Conservation (phyloP, 1,140 invertebrate species). For the Polypedilum vanderplanki region DNA sequence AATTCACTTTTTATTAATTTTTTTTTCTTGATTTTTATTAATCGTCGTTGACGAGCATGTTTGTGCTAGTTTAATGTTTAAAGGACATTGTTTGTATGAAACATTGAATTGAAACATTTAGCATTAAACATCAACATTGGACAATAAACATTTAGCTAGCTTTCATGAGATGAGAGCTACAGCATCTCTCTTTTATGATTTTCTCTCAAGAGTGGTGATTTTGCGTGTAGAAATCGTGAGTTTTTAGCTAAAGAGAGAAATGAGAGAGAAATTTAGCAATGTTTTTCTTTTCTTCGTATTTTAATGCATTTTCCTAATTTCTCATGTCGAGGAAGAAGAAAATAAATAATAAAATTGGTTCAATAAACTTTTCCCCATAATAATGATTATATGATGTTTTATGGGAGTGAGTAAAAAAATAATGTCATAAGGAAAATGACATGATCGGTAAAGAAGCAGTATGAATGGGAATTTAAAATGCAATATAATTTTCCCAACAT, state of each 20-base stretch:
- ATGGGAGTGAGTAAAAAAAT: constrained; percentile 11
- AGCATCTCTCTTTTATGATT: neutral
- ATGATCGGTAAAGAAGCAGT: neutral
- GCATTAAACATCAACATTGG: neutral
- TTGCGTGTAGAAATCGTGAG: neutral
- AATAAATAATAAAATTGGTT: neutral
- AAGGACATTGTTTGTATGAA: neutral
- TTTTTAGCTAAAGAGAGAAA: neutral
- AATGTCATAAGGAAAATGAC: neutral
- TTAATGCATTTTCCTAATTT: constrained; percentile 1
- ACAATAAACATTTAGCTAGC: neutral
- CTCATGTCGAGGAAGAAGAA: neutral
- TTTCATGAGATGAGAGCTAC: neutral
- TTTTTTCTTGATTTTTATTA: neutral
- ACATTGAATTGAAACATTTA: neutral
- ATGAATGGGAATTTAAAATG: no score
- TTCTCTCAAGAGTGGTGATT: neutral
- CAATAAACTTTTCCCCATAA: neutral
- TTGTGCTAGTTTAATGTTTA: neutral
- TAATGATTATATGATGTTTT: neutral
- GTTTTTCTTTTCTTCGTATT: neutral
- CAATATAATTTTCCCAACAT: no score
- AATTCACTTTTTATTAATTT: neutral
- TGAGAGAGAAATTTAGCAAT: no score
- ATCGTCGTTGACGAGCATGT: neutral